phyloP scores from a whole-genome alignment of 2,888 invertebrate genomes.

The Rhabditoides inermis region DNA sequence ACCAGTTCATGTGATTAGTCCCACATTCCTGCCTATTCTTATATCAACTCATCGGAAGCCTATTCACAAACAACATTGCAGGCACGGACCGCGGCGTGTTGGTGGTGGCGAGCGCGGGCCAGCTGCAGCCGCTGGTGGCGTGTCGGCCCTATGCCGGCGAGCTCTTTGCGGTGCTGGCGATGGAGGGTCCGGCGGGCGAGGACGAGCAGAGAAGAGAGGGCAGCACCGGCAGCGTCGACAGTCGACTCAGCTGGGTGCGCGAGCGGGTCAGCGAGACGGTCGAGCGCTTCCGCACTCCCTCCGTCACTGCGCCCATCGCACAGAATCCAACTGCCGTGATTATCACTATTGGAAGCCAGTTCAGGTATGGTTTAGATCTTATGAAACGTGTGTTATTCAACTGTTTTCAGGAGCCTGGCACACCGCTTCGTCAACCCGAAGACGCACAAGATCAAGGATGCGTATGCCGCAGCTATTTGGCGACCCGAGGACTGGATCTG shows the following conservation, averaged over 20 bases:
- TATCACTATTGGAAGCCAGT: slow-evolving; percentile 7
- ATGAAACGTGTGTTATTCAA: background rate
- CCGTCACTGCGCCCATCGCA: too few species aligned
- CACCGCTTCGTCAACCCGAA: slow-evolving; percentile 28
- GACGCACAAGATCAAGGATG: slow-evolving; percentile 15
- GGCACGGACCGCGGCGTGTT: too few species aligned
- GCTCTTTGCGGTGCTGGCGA: slow-evolving; percentile 17
- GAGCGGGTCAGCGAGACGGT: slow-evolving; percentile 32
- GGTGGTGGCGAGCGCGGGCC: too few species aligned
- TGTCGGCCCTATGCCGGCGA: slow-evolving; percentile 28
- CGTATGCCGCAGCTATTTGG: slow-evolving; percentile 23
- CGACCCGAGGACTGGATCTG: slow-evolving; percentile 22
- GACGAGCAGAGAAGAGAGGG: slow-evolving; percentile 14
- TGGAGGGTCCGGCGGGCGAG: slow-evolving; percentile 18
- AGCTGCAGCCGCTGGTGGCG: slow-evolving; percentile 32
- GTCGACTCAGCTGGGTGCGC: slow-evolving; percentile 30
- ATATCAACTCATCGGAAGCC: too few species aligned
- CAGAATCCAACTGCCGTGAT: slow-evolving; percentile 8
- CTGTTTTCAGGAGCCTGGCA: slow-evolving; percentile 16
- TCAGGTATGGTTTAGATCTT: background rate
- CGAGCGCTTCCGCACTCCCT: slow-evolving; percentile 18
- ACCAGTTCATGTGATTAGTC: too few species aligned
- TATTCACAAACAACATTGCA: too few species aligned
- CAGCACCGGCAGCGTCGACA: slow-evolving; percentile 14
- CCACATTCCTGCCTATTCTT: too few species aligned